Percentiles rank a stretch among this genome's conserved stretches.
These are phyloP conservation scores for Polyploca ridens DNA, from an alignment of 2,888 invertebrate genomes.

Conservation along the genomic window DNA sequence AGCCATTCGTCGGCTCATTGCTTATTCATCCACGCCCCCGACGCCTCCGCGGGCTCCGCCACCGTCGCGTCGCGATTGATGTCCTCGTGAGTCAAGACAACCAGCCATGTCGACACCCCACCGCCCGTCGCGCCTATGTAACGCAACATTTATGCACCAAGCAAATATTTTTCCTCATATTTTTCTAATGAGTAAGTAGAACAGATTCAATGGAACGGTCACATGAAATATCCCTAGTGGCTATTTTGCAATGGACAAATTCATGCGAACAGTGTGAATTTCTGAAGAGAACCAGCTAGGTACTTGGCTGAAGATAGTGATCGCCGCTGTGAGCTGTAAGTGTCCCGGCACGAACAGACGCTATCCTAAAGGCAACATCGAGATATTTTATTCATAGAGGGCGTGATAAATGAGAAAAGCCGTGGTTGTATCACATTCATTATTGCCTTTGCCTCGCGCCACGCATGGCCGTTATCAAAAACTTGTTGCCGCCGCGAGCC, in stretches of 20 bases:
- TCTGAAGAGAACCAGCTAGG: constrained; percentile 67
- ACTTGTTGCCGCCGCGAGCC: constrained; percentile 73
- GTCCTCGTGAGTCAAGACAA: constrained; percentile 61
- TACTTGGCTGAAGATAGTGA: constrained; percentile 65
- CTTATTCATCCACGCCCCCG: constrained; percentile 83
- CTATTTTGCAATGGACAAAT: constrained; percentile 57
- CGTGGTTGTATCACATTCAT: constrained; percentile 78
- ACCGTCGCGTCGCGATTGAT: constrained; percentile 69
- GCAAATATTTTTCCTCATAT: not conserved
- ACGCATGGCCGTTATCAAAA: constrained; percentile 78
- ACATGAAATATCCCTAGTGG: constrained; percentile 47
- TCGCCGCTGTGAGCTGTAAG: constrained; percentile 66
- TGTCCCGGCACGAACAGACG: constrained; percentile 71
- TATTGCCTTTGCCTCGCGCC: constrained; percentile 73
- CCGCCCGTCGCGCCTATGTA: constrained; percentile 11
- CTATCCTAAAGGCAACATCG: constrained; percentile 73
- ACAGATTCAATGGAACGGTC: constrained; percentile 23
- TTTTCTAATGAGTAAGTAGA: constrained; percentile 9
- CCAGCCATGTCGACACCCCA: constrained; percentile 35
- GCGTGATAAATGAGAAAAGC: constrained; percentile 78
- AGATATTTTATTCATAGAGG: constrained; percentile 82
- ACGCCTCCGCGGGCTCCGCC: constrained; percentile 71
- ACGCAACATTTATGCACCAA: not conserved
- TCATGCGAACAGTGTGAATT: constrained; percentile 59
- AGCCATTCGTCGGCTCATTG: constrained; percentile 83